Percentiles rank a stretch among this genome's conserved stretches.
Conservation (phyloP, 2,113 vertebrate species). For the Pardalotus punctatus region DNA sequence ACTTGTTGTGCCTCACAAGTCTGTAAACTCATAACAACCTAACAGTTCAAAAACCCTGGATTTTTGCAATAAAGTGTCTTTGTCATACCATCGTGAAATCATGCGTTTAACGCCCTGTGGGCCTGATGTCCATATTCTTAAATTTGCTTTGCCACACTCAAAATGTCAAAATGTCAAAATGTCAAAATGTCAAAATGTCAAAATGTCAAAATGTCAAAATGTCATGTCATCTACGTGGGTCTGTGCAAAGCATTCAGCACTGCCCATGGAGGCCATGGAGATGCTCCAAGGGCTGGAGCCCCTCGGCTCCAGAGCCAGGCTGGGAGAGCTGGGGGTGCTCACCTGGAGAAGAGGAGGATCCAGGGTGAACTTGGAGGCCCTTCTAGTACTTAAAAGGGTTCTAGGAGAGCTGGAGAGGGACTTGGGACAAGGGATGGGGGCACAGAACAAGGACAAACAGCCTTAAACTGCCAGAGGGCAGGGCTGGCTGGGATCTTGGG, state of each 20-base stretch:
- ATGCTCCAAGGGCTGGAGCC: background rate
- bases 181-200: no score
- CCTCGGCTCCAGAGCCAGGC: background rate
- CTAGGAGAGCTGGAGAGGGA: background rate
- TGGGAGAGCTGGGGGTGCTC: background rate
- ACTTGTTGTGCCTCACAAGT: no score
- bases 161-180: background rate
- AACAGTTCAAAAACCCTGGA: no score
- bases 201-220: background rate
- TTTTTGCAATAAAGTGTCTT: no score
- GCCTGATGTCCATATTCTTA: background rate
- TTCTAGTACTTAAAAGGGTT: background rate
- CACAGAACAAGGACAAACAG: background rate
- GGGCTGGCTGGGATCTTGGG: rapidly evolving
- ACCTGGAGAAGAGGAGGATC: background rate
- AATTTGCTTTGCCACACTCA: background rate
- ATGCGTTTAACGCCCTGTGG: no score
- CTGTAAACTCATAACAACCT: no score
- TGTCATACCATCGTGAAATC: no score
- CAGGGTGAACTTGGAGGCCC: background rate
- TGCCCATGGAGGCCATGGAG: background rate
- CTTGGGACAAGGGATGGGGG: background rate
- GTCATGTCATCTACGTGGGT: no score
- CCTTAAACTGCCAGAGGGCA: background rate
- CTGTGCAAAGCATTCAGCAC: background rate